Evolutionary conservation across 1,140 invertebrate genomes (phyloP), one percentile per base, ranked within the genome.

Genomic region (Pseudomyrmex cubaensis): DNA sequence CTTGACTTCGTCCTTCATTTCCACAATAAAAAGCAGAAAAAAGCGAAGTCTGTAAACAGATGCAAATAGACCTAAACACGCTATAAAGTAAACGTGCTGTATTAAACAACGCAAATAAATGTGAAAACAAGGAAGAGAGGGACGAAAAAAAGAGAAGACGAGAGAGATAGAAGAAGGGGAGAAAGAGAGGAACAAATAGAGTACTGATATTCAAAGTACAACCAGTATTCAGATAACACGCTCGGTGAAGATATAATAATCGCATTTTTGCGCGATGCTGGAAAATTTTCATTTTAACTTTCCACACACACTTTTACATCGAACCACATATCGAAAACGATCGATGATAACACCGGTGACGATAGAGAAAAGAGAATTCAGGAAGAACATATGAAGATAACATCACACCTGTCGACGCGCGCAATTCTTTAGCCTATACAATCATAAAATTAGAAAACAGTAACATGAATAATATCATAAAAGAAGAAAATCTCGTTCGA

Each of bases 141-240:
- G 77, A 86, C 20, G 15, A 56, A 76, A 72, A 67, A 13, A 80
- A 5, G 8, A 46, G 50, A 62, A 67, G 46, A 8, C 13, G 20
- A 12, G 57, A 2, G 46, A 2, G 22, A 69, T 1, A 69, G 25
- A 54, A 82, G 75, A 82, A 48, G 76, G 17, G 67, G 25, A 57
- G 57, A 63, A 25, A 48, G 25, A 76, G 63, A 74, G 56, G 56
- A 70, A 86, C 77, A 89, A 35, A 84, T 89, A 88, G 90, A 91
- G 90, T 90, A 88, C 90, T 89, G 90, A 91, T 90, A 77, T 80
- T 78, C 76, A 90, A 83, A 91, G 90, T 91, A 91, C 90, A 91
- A 91, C 76, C 77, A 80, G 67, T 85, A 78, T 83, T 86, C 63
- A 48, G 77, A 46, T 59, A 8, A 52, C 8, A 52, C 52, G 75